Conservation (phyloP, 2,797 vertebrate genomes). For the Oreortyx pictus region DNA sequence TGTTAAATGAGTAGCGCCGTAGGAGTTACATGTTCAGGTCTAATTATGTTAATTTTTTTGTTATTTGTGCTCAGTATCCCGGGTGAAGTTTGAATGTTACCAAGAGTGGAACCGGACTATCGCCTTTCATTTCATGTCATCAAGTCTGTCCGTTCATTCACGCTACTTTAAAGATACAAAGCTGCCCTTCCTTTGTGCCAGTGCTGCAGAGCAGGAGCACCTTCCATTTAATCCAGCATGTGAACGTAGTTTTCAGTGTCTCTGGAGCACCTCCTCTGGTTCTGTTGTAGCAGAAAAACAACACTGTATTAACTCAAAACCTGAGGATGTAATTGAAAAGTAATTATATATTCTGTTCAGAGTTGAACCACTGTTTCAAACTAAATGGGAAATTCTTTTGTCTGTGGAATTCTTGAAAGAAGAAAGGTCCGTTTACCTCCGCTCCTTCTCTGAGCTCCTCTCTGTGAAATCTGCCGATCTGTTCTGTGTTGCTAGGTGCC, state of each 20-base stretch:
- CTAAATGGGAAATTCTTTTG: neutral
- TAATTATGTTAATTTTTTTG: neutral
- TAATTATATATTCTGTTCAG: neutral
- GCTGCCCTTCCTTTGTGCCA: neutral
- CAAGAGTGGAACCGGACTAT: neutral
- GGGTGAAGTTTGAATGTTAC: neutral
- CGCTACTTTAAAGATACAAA: neutral
- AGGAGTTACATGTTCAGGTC: neutral
- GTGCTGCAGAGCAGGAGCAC: neutral
- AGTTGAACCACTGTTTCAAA: neutral
- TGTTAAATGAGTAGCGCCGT: neutral
- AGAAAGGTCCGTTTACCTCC: constrained; percentile 4
- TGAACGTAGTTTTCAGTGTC: neutral
- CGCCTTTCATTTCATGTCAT: neutral
- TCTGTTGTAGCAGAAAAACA: neutral
- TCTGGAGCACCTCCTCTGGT: neutral
- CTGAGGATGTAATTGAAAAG: neutral
- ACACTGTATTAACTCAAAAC: neutral
- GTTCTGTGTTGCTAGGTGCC: constrained; percentile 53
- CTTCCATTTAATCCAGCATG: neutral
- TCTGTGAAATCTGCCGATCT: constrained; percentile 5
- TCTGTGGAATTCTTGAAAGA: neutral
- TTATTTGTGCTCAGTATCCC: neutral
- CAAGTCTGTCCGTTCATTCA: neutral
- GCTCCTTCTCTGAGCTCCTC: neutral